Base-by-base conservation (phyloP, 2,888 invertebrate species). In the Endomychus coccineus region DNA sequence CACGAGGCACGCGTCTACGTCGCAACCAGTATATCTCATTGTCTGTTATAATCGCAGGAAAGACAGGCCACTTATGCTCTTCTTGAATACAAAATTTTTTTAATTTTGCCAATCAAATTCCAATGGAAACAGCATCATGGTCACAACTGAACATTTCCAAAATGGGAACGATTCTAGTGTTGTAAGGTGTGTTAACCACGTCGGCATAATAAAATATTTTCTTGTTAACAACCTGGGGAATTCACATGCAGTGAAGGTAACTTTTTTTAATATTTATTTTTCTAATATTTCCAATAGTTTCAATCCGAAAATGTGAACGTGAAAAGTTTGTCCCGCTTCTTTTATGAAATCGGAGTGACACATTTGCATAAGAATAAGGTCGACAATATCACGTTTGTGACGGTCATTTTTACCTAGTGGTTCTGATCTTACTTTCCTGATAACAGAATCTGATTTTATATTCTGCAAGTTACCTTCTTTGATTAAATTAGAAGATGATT, bases 151-250 rank as follows among this genome's bases (percentile, higher is more conserved):
- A 13, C 16, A 35, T 14, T 22, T 35, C 35, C 4, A 28, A 3
- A 2, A 35, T 23, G 6, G 28, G 22, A 14, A 12, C 17, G 2
- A 35, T 13, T 22, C 35, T 27, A 11, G 27, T 11, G 19, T 35
- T 35, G 6, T 17, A 35, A 2, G 4, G 3, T 1, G 29, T 29
- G 7, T 7, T 5, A 10, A 35, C 16, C 2, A 34, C 34, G 1
- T 27, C 34, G 3, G 34, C 34, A 17, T 34, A 34, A 34, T 27
- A 27, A 27, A 34, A 34, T 11, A 34, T 12, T 11, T 27, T 25
- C 14, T 34, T 34, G 2, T 34, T 16, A 2, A 27, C 25, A 11
- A 27, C 34, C 34, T 9, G 34, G 25, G 4, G 34, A 12, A 34
- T 34, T 19, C 11, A 34, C n/a, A 27, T 34, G 17, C 6, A 34